Percentiles rank a stretch among this genome's conserved stretches.
Evolutionary conservation across 2,113 vertebrate species (phyloP).

Genomic region (Psephotus haematonotus): DNA sequence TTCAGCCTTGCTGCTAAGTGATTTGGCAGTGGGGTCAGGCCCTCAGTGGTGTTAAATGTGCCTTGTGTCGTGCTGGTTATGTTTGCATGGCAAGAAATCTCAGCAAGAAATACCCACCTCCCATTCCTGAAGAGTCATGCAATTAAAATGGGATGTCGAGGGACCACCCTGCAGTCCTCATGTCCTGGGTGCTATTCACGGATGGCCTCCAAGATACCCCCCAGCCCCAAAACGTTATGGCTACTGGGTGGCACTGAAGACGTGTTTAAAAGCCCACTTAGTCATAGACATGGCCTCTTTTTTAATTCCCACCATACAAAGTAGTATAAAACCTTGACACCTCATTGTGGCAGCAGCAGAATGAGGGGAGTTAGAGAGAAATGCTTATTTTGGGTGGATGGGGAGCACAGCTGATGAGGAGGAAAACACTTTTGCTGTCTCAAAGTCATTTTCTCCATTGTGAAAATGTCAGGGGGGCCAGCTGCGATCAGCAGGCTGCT

Average conservation of each 20-base stretch:
- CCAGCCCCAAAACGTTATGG: background rate
- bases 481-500: rapidly evolving
- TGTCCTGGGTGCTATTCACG: background rate
- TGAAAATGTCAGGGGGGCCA: background rate
- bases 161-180: background rate
- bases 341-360: background rate
- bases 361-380: background rate
- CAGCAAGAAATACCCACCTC: background rate
- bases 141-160: background rate
- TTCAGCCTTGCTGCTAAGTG: background rate
- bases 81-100: background rate
- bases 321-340: background rate
- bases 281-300: background rate
- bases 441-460: background rate
- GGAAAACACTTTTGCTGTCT: background rate
- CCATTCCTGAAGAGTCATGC: background rate
- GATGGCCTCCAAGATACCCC: background rate
- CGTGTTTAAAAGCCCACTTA: background rate
- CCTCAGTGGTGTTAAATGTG: background rate
- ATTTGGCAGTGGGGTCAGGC: background rate
- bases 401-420: background rate
- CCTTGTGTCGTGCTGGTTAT: rapidly evolving
- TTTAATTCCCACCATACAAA: background rate
- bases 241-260: background rate
- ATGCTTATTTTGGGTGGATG: background rate